Evolutionary conservation across 2,797 vertebrate genomes (phyloP).

Genomic region (Cynopterus sphinx): DNA sequence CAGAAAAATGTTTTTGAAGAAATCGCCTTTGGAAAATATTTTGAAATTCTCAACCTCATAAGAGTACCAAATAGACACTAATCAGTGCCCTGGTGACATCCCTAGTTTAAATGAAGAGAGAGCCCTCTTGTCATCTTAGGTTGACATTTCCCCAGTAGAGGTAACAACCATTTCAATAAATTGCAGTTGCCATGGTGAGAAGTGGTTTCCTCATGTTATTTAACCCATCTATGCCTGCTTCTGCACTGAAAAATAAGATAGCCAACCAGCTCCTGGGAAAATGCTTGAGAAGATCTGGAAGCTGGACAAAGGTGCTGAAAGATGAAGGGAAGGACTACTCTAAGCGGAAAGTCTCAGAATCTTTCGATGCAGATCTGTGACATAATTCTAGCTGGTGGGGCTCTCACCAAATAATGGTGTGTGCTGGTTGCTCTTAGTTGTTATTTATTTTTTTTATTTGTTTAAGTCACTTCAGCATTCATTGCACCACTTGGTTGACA

Average conservation of each 20-base stretch:
- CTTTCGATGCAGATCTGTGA: accelerated
- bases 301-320: background rate
- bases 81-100: background rate
- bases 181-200: background rate
- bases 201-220: background rate
- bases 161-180: background rate
- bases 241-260: background rate
- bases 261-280: background rate
- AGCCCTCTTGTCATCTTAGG: background rate
- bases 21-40: background rate
- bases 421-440: background rate
- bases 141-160: background rate
- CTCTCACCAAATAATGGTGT: background rate
- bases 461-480: background rate
- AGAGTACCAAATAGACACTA: background rate
- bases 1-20: background rate
- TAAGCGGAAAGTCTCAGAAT: background rate
- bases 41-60: background rate
- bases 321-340: background rate
- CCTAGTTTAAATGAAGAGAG: background rate
- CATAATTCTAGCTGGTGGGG: background rate
- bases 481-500: background rate
- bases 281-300: background rate
- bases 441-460: background rate
- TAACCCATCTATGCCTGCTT: background rate